Base-by-base conservation (phyloP, 2,113 vertebrate genomes). In the Oriolus oriolus region DNA sequence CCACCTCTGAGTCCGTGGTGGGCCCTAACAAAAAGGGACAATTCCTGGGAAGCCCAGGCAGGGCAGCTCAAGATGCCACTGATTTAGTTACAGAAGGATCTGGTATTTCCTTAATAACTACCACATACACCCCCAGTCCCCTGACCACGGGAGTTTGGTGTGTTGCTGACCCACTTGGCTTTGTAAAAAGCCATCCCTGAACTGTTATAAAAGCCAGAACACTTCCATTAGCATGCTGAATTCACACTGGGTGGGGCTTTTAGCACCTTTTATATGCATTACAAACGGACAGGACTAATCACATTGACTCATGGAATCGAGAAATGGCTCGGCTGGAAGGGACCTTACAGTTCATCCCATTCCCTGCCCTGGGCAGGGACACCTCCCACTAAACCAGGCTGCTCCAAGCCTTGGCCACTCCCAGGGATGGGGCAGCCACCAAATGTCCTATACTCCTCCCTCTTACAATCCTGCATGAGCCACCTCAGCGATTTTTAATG, bases 121-220 rank as follows among this genome's bases (percentile, higher is more conserved):
- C 61, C 24, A 20, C 45, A 77, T 37, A 47, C 44, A 0, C n/a
- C 39, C 2, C 9, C 20, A 59, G 5, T 18, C 76, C 44, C 66
- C 49, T 9, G 30, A 54, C 8, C 74, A 59, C 44, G 37, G n/a
- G 17, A 13, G 19, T 14, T 2, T 5, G 18, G 41, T 9, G 64
- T 23, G 91, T 33, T 61, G 71, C 37, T 44, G 16, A 53, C 47
- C 28, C 45, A 16, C 14, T 1, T 37, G 37, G 73, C 64, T 74
- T 39, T 44, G 16, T 41, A 33, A 33, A 68, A 71, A 77, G 16
- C 35, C 44, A 87, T 17, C 24, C 35, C 44, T 28, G 15, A 79
- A n/a, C 16, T 3, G 2, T 39, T 57, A 23, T 0, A 39, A 79
- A 24, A 57, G 28, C 1, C 1, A 2, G 42, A 50, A 50, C 16